Percentiles rank a stretch among this genome's conserved stretches.
Conservation (phyloP, 64 coral and sea anemone genomes). For the Catalaphyllia jardinei region DNA sequence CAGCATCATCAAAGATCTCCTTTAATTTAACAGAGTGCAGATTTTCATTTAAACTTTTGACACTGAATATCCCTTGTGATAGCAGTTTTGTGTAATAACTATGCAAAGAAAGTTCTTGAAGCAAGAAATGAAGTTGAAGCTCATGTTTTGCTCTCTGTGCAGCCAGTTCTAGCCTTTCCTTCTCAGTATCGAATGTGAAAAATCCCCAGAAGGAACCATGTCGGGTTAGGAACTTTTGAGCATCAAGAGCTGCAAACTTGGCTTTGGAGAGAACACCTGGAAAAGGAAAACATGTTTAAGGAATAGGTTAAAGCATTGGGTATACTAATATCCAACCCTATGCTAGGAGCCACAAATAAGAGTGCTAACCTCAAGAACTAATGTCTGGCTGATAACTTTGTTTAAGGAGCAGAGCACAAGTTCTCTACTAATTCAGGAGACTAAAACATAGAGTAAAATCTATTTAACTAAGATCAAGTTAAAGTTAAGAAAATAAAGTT, state of each 20-base stretch:
- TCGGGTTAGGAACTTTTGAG: constrained; percentile 25
- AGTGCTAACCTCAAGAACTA: not conserved
- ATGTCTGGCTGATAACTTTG: too few relatives aligned
- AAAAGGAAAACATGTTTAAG: constrained; percentile 2
- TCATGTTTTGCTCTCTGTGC: constrained; percentile 65
- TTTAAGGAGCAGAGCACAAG: too few relatives aligned
- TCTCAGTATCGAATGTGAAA: constrained; percentile 14
- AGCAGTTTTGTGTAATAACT: constrained; percentile 47
- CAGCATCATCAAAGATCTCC: not conserved
- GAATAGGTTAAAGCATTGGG: too few relatives aligned
- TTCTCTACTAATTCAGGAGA: too few relatives aligned
- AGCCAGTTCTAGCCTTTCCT: constrained; percentile 52
- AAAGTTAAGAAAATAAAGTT: too few relatives aligned
- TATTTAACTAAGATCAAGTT: too few relatives aligned
- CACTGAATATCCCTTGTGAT: constrained; percentile 44
- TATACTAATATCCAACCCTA: not conserved
- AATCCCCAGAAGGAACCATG: constrained; percentile 35
- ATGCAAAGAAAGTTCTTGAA: constrained; percentile 44
- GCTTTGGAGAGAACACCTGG: constrained; percentile 35
- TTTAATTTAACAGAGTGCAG: constrained; percentile 10
- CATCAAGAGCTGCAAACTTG: constrained; percentile 50
- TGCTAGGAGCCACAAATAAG: not conserved
- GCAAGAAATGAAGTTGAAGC: constrained; percentile 42
- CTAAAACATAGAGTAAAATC: too few relatives aligned
- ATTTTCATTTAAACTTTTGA: constrained; percentile 41